Conservation (phyloP, 2,888 invertebrate species). For the Drosophila mimetica region DNA sequence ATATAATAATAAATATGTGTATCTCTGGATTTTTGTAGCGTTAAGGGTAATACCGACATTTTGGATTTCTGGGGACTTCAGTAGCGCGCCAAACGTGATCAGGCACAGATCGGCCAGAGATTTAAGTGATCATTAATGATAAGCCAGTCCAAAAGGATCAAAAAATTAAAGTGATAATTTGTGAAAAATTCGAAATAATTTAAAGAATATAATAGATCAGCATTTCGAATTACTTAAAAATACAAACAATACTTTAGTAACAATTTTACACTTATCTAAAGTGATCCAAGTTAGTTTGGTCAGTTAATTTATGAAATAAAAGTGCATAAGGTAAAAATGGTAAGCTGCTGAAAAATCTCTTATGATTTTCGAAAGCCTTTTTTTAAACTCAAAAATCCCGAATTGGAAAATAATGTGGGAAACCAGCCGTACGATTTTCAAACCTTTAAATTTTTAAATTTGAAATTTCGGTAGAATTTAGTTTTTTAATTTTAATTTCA, state of each 20-base stretch:
- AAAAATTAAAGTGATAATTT: not conserved
- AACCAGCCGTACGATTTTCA: slow-evolving; percentile 46
- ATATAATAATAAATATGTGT: slow-evolving; percentile 14
- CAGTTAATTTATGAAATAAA: no score
- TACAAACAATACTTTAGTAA: not conserved
- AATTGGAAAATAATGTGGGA: slow-evolving; percentile 31
- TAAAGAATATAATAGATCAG: no score
- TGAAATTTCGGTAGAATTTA: no score
- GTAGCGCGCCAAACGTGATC: slow-evolving; percentile 17
- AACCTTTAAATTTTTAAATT: not conserved
- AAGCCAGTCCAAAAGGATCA: not conserved
- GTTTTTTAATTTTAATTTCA: not conserved
- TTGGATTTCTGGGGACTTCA: slow-evolving; percentile 6
- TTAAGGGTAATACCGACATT: slow-evolving; percentile 16
- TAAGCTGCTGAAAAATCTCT: not conserved
- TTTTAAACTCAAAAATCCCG: not conserved
- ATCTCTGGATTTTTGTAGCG: not conserved
- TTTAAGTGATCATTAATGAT: slow-evolving; percentile 1
- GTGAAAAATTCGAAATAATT: not conserved
- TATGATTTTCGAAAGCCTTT: not conserved
- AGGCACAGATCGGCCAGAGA: slow-evolving; percentile 10
- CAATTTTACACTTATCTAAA: not conserved
- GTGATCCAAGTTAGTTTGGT: not conserved
- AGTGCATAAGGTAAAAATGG: not conserved
- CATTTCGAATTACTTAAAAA: no score